Evolutionary conservation across 2,113 vertebrate species (phyloP).

Genomic region (Ibidorhyncha struthersii): DNA sequence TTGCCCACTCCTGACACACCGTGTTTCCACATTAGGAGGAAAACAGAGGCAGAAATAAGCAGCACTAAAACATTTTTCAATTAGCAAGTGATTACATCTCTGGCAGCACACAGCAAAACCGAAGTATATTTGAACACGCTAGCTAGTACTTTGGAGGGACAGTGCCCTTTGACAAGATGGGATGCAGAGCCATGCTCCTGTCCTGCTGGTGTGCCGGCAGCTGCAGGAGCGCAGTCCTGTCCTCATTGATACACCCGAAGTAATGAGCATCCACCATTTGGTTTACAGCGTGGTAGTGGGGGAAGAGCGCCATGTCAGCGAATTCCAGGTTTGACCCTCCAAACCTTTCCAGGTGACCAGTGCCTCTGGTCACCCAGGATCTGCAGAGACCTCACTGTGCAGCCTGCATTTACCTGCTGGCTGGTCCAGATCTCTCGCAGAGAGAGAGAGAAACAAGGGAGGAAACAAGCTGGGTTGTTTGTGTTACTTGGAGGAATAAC

Average conservation of each 20-base stretch:
- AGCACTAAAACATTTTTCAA: neutral
- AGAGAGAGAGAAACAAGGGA: neutral
- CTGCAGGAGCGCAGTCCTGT: neutral
- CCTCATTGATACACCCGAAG: neutral
- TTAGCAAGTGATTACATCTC: neutral
- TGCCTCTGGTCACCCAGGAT: too few species aligned
- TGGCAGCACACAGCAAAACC: neutral
- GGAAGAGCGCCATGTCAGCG: accelerated
- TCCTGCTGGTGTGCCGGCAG: accelerated
- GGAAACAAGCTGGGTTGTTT: neutral
- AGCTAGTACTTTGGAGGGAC: neutral
- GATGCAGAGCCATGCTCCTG: neutral
- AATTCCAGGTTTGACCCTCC: neutral
- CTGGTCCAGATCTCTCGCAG: accelerated
- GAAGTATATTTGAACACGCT: neutral
- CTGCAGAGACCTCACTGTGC: neutral
- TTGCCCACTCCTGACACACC: neutral
- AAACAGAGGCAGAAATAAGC: neutral
- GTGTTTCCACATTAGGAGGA: neutral
- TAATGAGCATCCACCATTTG: accelerated
- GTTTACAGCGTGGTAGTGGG: neutral
- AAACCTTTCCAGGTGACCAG: neutral
- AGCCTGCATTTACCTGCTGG: neutral
- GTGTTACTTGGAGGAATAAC: neutral
- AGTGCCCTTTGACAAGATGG: neutral